phyloP scores from a whole-genome alignment of 2,888 invertebrate species.

The Acanthacorydalis orientalis region DNA sequence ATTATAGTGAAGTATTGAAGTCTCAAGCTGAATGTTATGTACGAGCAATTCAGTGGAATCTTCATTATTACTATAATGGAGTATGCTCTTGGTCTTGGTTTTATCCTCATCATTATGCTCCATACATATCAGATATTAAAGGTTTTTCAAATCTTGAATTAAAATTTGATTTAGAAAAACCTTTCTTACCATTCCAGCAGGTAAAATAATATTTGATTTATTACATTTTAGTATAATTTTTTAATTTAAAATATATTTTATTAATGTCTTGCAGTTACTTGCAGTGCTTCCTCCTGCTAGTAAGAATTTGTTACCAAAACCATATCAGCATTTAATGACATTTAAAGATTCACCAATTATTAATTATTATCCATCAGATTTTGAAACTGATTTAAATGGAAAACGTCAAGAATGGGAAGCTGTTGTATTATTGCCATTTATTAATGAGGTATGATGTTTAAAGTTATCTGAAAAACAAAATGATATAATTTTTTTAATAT shows the following conservation, averaged over 20 bases:
- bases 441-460: slow-evolving; percentile 48
- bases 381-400: slow-evolving; percentile 89
- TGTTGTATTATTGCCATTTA: slow-evolving; percentile 83
- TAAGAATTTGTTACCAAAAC: slow-evolving; percentile 53
- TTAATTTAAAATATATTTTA: slow-evolving; percentile 4
- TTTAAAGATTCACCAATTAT: slow-evolving; percentile 63
- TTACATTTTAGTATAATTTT: not conserved
- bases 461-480: not conserved
- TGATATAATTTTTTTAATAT: too few relatives aligned
- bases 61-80: slow-evolving; percentile 92
- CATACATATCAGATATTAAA: slow-evolving; percentile 84
- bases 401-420: slow-evolving; percentile 96
- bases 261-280: slow-evolving; percentile 38
- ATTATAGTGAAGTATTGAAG: slow-evolving; percentile 52
- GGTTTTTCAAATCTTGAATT: slow-evolving; percentile 54
- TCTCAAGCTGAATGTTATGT: slow-evolving; percentile 82
- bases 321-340: slow-evolving; percentile 66
- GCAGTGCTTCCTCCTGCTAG: slow-evolving; percentile 83
- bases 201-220: slow-evolving; percentile 19
- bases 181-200: slow-evolving; percentile 88
- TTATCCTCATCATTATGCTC: slow-evolving; percentile 95
- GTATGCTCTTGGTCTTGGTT: slow-evolving; percentile 98
- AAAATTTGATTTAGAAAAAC: slow-evolving; percentile 68
- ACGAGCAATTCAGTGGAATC: slow-evolving; percentile 88
- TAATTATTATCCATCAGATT: slow-evolving; percentile 80